Percentiles rank a stretch among this genome's conserved stretches.
Evolutionary conservation across 2,888 invertebrate genomes (phyloP).

Genomic region (Drosophila maculinotata): DNA sequence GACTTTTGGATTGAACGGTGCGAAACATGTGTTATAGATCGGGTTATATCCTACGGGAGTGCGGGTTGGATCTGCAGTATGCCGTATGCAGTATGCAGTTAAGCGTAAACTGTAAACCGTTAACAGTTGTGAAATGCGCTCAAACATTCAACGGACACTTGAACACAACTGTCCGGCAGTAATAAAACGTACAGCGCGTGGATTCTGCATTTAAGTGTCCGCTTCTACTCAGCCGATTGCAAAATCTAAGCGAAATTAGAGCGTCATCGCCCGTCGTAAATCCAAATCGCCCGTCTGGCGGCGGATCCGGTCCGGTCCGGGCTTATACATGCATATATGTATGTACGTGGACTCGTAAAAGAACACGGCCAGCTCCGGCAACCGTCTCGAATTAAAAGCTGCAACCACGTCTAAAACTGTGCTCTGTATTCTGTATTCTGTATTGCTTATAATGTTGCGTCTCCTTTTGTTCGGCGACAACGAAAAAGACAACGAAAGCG

Average conservation of each 20-base stretch:
- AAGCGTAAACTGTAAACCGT: background rate
- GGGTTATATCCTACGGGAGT: background rate
- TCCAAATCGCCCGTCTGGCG: conserved; percentile 65
- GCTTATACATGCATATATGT: conserved; percentile 6
- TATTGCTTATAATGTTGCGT: conserved; percentile 68
- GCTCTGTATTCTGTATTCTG: no score
- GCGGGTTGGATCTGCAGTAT: conserved; percentile 8
- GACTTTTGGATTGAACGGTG: conserved; percentile 40
- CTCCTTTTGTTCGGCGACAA: conserved; percentile 49
- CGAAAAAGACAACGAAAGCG: conserved; percentile 9
- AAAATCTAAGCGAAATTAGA: conserved; percentile 78
- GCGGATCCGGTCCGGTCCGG: conserved; percentile 11
- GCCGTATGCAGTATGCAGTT: background rate
- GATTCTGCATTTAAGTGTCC: conserved; percentile 42
- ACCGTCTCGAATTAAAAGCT: conserved; percentile 42
- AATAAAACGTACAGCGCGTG: conserved; percentile 56
- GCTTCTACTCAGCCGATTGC: conserved; percentile 67
- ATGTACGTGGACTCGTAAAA: conserved; percentile 76
- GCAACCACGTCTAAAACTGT: conserved; percentile 34
- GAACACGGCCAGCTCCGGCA: conserved; percentile 31
- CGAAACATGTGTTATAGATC: conserved; percentile 62
- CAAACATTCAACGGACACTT: conserved; percentile 29
- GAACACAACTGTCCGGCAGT: conserved; percentile 40
- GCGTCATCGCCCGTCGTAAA: conserved; percentile 63
- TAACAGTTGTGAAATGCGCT: background rate